Conservation (phyloP, 2,113 vertebrate species). For the Gymnorhina tibicen region DNA sequence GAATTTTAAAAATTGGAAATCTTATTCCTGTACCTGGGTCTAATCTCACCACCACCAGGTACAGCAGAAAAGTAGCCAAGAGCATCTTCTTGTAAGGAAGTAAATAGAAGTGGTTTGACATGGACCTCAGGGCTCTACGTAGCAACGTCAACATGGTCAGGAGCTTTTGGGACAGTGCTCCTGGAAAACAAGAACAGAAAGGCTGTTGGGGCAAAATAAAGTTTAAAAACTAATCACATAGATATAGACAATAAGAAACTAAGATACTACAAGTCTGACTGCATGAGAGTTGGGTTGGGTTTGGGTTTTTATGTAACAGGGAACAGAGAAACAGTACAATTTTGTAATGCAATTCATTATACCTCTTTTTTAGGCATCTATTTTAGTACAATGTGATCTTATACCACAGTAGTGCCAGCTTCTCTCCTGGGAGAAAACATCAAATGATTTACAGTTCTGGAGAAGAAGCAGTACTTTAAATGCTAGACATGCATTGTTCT, state of each 20-base stretch:
- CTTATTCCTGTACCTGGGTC: conserved; percentile 82
- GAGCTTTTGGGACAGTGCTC: conserved; percentile 66
- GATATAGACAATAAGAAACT: not conserved
- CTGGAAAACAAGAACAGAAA: conserved; percentile 64
- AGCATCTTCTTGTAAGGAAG: conserved; percentile 77
- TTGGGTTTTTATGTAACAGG: not conserved
- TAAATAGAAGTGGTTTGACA: conserved; percentile 57
- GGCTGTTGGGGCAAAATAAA: not conserved
- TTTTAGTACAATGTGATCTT: not conserved
- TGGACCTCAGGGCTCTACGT: conserved; percentile 66
- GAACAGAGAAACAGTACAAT: not conserved
- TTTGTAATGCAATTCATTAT: not conserved
- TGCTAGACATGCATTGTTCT: not conserved
- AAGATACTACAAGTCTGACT: not conserved
- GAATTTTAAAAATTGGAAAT: not conserved
- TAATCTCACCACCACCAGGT: conserved; percentile 81
- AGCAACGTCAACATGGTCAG: conserved; percentile 68
- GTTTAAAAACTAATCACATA: not conserved
- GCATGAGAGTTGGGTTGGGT: not conserved
- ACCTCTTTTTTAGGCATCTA: not conserved
- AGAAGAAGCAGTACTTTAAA: not conserved
- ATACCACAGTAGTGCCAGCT: not conserved
- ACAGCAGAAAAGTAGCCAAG: conserved; percentile 79
- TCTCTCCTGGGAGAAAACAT: not conserved
- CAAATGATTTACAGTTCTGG: not conserved